These are phyloP conservation scores for Sinohyriopsis cumingii DNA, from an alignment of 2,888 invertebrate genomes.

Conservation along the genomic window DNA sequence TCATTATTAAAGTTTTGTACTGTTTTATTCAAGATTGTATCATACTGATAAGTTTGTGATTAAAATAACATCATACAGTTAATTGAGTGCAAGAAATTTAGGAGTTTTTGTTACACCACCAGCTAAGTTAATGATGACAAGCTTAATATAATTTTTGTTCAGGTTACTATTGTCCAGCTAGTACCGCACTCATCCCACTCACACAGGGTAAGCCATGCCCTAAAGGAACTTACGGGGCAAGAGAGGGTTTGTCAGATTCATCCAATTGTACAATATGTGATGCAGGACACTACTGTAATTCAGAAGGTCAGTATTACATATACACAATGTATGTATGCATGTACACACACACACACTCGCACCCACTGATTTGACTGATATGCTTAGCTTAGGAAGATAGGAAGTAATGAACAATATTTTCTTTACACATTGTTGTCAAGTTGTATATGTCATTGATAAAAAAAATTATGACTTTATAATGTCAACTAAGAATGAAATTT, in stretches of 20 bases:
- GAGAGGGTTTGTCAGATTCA: constrained; percentile 44
- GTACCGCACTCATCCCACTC: constrained; percentile 45
- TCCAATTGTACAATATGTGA: constrained; percentile 55
- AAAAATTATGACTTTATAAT: no score
- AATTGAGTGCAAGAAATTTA: no score
- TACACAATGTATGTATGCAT: not conserved
- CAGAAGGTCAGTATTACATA: constrained; percentile 36
- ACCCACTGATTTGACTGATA: no score
- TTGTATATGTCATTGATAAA: no score
- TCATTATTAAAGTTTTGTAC: not conserved
- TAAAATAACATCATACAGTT: not conserved
- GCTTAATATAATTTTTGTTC: constrained; percentile 4
- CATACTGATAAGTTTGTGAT: not conserved
- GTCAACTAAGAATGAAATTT: no score
- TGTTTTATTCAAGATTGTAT: not conserved
- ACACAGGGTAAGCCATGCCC: constrained; percentile 58
- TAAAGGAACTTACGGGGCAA: constrained; percentile 56
- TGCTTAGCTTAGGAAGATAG: no score
- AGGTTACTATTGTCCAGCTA: constrained; percentile 62
- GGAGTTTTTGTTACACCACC: no score
- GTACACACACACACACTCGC: no score
- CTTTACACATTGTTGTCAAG: not conserved
- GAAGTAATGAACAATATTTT: no score
- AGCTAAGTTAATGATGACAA: no score
- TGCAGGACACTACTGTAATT: constrained; percentile 59